A percentile compares a stretch with the other conserved stretches of the same genome.
These are phyloP conservation scores for Illadopsis cleaveri DNA, from an alignment of 2,113 vertebrate species.

Conservation along the genomic window DNA sequence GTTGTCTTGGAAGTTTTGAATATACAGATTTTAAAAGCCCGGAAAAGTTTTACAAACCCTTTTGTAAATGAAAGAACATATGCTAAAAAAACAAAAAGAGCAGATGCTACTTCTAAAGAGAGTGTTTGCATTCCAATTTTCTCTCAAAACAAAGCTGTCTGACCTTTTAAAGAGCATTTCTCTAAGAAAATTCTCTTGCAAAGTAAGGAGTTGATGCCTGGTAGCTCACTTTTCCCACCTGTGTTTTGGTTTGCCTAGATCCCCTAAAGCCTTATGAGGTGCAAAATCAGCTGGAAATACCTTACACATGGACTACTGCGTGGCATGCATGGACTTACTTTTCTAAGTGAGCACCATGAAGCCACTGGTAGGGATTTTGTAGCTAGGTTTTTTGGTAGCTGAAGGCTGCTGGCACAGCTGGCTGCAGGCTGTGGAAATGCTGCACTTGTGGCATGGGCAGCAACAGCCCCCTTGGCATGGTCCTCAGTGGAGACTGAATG, in stretches of 20 bases:
- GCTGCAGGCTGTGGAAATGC: not conserved
- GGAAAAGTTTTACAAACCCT: not conserved
- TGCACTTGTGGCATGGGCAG: accelerated
- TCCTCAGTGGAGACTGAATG: not conserved
- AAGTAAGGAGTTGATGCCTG: accelerated
- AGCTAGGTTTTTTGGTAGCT: not conserved
- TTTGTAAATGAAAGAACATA: not conserved
- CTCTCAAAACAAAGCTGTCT: not conserved
- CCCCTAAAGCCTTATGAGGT: not conserved
- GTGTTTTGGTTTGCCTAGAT: not conserved
- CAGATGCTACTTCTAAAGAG: conserved; percentile 21
- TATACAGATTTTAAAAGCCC: not conserved
- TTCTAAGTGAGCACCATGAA: not conserved
- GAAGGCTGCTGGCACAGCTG: not conserved
- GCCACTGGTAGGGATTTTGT: not conserved
- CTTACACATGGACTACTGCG: too few species aligned
- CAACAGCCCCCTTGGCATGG: accelerated
- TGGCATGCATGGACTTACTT: not conserved
- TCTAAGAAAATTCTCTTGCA: not conserved
- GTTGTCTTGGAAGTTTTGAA: not conserved
- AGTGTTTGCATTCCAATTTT: conserved; percentile 6
- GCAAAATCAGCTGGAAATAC: not conserved
- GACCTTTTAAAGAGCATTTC: not conserved
- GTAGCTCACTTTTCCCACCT: not conserved
- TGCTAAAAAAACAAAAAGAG: not conserved